A percentile compares a stretch with the other conserved stretches of the same genome.
phyloP scores from a whole-genome alignment of 1,140 invertebrate species.

The Coelopa frigida region DNA sequence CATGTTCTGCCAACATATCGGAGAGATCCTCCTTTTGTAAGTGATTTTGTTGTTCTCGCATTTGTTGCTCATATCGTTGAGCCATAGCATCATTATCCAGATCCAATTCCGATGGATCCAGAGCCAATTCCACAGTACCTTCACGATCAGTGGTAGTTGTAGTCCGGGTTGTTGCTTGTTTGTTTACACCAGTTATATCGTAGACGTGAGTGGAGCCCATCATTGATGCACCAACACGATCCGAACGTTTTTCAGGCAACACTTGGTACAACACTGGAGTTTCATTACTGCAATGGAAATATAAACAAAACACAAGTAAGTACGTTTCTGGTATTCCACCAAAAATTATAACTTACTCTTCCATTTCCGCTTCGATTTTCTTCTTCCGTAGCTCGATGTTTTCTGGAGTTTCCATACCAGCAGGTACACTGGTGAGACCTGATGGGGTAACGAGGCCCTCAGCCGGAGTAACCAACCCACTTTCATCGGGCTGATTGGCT shows the following conservation, averaged over 20 bases:
- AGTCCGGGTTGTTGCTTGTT: constrained; percentile 41
- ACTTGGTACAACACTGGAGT: constrained; percentile 89
- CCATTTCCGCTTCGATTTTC: constrained; percentile 95
- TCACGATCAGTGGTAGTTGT: constrained; percentile 48
- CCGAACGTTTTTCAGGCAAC: constrained; percentile 87
- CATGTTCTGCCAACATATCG: constrained; percentile 97
- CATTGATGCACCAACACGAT: constrained; percentile 87
- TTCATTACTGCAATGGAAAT: constrained; percentile 57
- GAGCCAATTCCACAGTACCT: constrained; percentile 81
- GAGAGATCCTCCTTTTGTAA: constrained; percentile 91
- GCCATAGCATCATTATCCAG: constrained; percentile 94
- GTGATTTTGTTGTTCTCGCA: constrained; percentile 83
- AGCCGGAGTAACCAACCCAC: constrained; percentile 68
- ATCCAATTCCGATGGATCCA: constrained; percentile 97
- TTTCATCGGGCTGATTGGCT: constrained; percentile 58
- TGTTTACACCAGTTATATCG: constrained; percentile 58
- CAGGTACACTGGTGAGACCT: constrained; percentile 88
- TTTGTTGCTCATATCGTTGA: constrained; percentile 91
- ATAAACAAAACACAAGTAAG: constrained; percentile 12
- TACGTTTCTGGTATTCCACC: constrained; percentile 4
- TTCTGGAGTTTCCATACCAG: constrained; percentile 95
- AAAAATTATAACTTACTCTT: constrained; percentile 56
- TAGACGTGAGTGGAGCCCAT: constrained; percentile 98
- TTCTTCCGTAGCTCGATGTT: constrained; percentile 96
- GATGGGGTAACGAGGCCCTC: constrained; percentile 92